Evolutionary conservation across 2,888 invertebrate genomes (phyloP), one percentile per base, ranked within the genome.

Genomic region (Pherbina coryleti): DNA sequence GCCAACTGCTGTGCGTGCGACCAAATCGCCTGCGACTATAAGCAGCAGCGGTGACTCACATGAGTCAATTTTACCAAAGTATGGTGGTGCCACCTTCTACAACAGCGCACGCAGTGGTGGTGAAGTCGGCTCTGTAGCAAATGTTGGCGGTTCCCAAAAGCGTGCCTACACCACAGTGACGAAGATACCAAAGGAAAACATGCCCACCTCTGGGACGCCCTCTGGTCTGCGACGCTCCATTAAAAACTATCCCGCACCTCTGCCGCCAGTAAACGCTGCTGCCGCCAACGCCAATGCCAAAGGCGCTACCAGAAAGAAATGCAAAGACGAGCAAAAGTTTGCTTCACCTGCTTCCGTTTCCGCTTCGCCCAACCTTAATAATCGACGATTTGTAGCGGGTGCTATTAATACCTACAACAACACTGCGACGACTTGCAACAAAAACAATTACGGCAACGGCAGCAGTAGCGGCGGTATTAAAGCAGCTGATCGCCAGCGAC

Each of bases 171-270:
- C 86, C 72, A 83, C 85, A 69, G 84, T 84, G 72, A 79, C 79
- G 78, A 85, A 87, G 80, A 81, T 84, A 77, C 85, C 87, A 80
- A 89, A 90, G 82, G 89, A 89, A 83, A 89, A 90, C 82, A 81
- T 88, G 85, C 83, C 88, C 80, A 81, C 25, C 60, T 28, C 17
- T 57, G 62, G 51, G 28, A 28, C 22, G 71, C 73, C 72, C 44
- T 11, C 14, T 14, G 49, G 75, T n/a, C 17, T 64, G 80, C 80
- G 81, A 71, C 84, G 84, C 22, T 86, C 87, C 49, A 77, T 76
- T 55, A 87, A 87, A 76, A 88, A 85, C 71, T 88, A 87, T 83
- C 85, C 85, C 78, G 85, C 85, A 8, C 85, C 86, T 31, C 49
- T 84, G 81, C 86, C 85, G 69, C 84, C 85, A 64, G 80, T 79